A percentile compares a stretch with the other conserved stretches of the same genome.
phyloP scores from a whole-genome alignment of 2,113 vertebrate species.

The Ceyx cyanopectus region DNA sequence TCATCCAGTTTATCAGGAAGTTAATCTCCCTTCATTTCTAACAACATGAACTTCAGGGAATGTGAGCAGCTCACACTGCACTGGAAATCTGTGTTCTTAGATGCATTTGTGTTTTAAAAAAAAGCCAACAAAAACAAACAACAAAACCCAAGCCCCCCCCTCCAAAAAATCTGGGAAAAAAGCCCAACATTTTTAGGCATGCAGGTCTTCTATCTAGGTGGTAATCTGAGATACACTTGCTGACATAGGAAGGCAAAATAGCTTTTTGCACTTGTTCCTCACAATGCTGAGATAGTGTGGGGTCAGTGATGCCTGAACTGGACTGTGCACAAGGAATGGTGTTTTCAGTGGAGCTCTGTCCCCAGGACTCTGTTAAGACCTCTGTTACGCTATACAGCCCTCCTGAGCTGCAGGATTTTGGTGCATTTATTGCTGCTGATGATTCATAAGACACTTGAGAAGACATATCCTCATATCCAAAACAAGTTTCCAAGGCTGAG shows the following conservation, averaged over 20 bases:
- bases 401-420: background rate
- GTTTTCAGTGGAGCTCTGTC: background rate
- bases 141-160: no score
- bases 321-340: background rate
- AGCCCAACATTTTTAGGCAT: background rate
- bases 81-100: background rate
- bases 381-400: background rate
- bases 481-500: conserved; percentile 14
- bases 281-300: background rate
- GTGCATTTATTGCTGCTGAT: background rate
- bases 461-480: conserved; percentile 17
- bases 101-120: background rate
- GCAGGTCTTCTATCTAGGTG: background rate
- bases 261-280: background rate
- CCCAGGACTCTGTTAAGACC: background rate
- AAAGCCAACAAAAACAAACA: no score
- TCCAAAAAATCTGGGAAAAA: background rate
- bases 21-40: background rate
- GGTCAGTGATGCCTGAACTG: background rate
- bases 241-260: background rate
- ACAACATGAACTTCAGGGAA: background rate
- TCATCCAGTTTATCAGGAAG: background rate
- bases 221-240: background rate
- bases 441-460: conserved; percentile 21
- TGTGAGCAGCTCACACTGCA: background rate